These are phyloP conservation scores for Hofmannophila pseudospretella DNA, from an alignment of 2,888 invertebrate species.

Conservation along the genomic window DNA sequence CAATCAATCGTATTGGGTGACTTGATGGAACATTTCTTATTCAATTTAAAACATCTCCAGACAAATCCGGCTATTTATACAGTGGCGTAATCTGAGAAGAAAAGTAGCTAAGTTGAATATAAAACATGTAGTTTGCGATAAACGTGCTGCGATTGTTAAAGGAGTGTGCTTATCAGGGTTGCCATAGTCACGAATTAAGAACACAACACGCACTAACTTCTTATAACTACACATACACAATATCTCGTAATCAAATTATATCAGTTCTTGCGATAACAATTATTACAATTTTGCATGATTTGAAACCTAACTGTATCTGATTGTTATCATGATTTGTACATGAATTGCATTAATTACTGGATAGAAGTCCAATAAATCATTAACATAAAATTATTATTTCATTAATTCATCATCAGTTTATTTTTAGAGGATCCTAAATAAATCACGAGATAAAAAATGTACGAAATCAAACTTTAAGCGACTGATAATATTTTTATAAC, in stretches of 20 bases:
- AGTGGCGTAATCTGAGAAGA: conserved; percentile 24
- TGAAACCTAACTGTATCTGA: no score
- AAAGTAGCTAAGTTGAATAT: conserved; percentile 27
- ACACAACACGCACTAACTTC: conserved; percentile 42
- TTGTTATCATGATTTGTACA: no score
- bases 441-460: no score
- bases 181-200: conserved; percentile 51
- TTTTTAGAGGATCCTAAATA: no score
- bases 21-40: conserved; percentile 3
- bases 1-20: conserved; percentile 27
- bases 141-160: conserved; percentile 49
- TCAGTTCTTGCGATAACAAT: no score
- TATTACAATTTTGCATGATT: no score
- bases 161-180: conserved; percentile 29
- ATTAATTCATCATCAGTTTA: no score
- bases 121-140: conserved; percentile 33
- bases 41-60: background rate
- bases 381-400: no score
- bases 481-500: no score
- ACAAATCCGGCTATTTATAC: background rate
- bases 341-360: no score
- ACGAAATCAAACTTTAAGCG: no score
- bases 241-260: conserved; percentile 2
- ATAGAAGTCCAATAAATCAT: no score
- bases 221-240: conserved; percentile 12